Base-by-base conservation (phyloP, 2,113 vertebrate species). In the Mixornis gularis region DNA sequence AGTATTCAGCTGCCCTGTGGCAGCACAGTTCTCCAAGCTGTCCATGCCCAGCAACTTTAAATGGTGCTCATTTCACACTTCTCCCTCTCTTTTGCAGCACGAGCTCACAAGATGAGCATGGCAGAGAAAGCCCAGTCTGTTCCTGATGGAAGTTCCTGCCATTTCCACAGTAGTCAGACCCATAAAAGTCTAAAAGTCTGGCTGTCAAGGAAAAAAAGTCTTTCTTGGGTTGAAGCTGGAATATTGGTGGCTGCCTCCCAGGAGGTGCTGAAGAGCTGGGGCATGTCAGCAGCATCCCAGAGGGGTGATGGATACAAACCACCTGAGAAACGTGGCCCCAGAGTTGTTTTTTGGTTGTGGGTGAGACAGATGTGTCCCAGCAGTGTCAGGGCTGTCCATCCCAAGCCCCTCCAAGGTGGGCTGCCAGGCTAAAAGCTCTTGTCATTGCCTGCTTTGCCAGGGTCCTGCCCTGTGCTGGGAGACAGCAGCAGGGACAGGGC, bases 301-400 rank as follows among this genome's bases (percentile, higher is more conserved):
- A 53, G 29, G 21, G 25, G 41, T 26, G 71, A 29, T 19, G 34
- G 49, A n/a, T 15, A 52, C 41, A 58, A 86, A 66, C 29, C 68
- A 43, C 40, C 15, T 0, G 0, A 40, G 24, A 53, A 84, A 77
- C 0, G 0, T 18, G 63, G 38, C 46, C 66, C 41, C 46, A 38
- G 59, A 6, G 32, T 1, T 20, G 29, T 5, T 32, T 46, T 43
- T 32, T 3, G 1, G 32, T 49, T 55, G 36, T 11, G 10, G 51
- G 25, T 60, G 44, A 32, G 40, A 64, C 26, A 65, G 52, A 30
- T 0, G 1, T n/a, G 34, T 62, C 29, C 34, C 63, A 49, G 48
- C n/a, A 80, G 25, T 8, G 9, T 32, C 24, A 73, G 56, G 20
- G n/a, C 41, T 85, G 69, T 66, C 48, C 59, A 32, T 17, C 32